Evolutionary conservation across 2,113 vertebrate species (phyloP).

Genomic region (Leucosticte australis): DNA sequence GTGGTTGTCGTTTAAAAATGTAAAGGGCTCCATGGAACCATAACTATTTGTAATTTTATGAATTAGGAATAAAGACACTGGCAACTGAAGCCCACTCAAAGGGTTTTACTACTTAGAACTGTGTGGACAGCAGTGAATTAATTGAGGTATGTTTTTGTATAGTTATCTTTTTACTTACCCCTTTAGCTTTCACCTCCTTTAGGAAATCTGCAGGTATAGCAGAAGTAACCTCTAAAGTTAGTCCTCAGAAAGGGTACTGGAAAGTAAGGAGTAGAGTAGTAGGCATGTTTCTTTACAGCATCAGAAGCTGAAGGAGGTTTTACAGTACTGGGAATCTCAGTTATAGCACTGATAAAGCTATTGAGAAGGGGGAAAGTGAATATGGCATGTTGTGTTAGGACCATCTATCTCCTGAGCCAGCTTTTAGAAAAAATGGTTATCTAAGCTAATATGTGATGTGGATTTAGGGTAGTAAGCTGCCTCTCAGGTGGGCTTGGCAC

Average conservation of each 20-base stretch:
- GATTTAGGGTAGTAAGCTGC: not conserved
- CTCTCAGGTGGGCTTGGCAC: not conserved
- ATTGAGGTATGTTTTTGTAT: not conserved
- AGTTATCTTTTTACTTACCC: not conserved
- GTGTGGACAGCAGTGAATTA: not conserved
- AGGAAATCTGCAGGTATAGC: not conserved
- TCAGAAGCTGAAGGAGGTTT: not conserved
- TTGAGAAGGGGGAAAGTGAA: not conserved
- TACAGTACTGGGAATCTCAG: not conserved
- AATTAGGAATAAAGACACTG: not conserved
- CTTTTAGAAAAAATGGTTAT: not conserved
- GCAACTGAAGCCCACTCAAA: not conserved
- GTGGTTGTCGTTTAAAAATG: not conserved
- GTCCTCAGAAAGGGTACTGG: not conserved
- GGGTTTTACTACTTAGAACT: not conserved
- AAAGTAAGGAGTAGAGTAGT: not conserved
- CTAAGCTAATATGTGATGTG: not conserved
- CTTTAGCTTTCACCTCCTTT: not conserved
- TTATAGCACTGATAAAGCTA: not conserved
- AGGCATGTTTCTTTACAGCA: not conserved
- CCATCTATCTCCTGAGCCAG: not conserved
- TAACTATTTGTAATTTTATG: not conserved
- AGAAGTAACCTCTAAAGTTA: not conserved
- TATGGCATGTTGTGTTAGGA: not conserved
- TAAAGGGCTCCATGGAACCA: not conserved